These are phyloP conservation scores for Paragorgia papillata DNA, from an alignment of 92 coral and sea anemone species.

Conservation along the genomic window DNA sequence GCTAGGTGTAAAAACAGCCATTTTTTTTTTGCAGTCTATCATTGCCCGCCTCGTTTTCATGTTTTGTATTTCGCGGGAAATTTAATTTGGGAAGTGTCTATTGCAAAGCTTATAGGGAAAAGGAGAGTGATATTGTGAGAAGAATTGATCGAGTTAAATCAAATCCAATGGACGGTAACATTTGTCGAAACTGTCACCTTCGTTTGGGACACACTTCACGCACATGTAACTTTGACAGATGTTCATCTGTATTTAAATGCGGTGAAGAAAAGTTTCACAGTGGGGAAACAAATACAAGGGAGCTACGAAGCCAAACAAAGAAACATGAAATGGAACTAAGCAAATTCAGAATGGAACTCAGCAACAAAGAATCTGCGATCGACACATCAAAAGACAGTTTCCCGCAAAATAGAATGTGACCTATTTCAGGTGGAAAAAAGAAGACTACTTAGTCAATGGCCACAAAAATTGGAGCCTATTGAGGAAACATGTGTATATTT, in stretches of 20 bases:
- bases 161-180: slow-evolving; percentile 24
- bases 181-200: no score
- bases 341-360: slow-evolving; percentile 11
- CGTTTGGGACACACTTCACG: slow-evolving; percentile 43
- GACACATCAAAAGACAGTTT: slow-evolving; percentile 30
- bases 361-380: slow-evolving; percentile 28
- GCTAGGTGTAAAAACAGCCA: no score
- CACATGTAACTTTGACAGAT: slow-evolving; percentile 26
- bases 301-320: slow-evolving; percentile 1
- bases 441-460: slow-evolving; percentile 32
- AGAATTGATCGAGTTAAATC: slow-evolving; percentile 17
- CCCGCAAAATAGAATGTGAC: slow-evolving; percentile 25
- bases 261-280: no score
- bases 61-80: no score
- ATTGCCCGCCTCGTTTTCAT: no score
- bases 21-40: no score
- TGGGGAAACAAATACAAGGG: slow-evolving; percentile 27
- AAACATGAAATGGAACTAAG: slow-evolving; percentile 24
- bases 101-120: slow-evolving; percentile 10
- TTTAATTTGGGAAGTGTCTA: no score
- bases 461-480: slow-evolving; percentile 39
- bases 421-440: slow-evolving; percentile 25
- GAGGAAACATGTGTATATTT: slow-evolving; percentile 36
- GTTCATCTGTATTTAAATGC: no score
- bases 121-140: slow-evolving; percentile 1